These are phyloP conservation scores for Gymnobelideus leadbeateri DNA, from an alignment of 2,113 vertebrate species.

Conservation along the genomic window DNA sequence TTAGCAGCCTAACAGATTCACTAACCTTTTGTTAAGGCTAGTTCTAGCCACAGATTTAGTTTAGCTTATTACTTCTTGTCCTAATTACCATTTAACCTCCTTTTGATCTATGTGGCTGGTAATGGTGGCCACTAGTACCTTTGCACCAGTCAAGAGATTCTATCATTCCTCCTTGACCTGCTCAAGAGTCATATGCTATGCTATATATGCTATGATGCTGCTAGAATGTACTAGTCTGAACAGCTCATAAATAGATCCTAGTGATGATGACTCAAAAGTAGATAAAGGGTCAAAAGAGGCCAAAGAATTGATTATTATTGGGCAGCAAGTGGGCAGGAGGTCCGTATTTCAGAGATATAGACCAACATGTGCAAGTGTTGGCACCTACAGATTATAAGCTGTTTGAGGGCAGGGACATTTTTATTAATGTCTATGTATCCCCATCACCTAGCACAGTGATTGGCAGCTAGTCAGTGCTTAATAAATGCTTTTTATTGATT, in stretches of 20 bases:
- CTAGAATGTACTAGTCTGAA: background rate
- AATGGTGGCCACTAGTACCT: background rate
- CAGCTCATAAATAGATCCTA: background rate
- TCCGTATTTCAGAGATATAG: background rate
- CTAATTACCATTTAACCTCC: background rate
- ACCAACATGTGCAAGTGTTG: background rate
- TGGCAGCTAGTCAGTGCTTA: background rate
- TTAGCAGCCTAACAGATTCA: background rate
- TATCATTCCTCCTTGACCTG: background rate
- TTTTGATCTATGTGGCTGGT: background rate
- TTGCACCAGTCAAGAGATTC: background rate
- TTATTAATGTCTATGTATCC: background rate
- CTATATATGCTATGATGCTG: background rate
- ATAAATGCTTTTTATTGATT: background rate
- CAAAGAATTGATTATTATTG: background rate
- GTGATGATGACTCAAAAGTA: background rate
- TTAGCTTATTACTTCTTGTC: background rate
- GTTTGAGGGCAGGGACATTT: background rate
- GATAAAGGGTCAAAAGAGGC: no score
- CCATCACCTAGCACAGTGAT: background rate
- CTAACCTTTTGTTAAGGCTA: background rate
- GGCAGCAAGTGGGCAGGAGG: background rate
- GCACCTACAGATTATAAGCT: background rate
- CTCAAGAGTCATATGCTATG: background rate
- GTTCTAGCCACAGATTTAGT: background rate